phyloP scores from a whole-genome alignment of 2,797 vertebrate genomes.

The Pipistrellus pygmaeus region DNA sequence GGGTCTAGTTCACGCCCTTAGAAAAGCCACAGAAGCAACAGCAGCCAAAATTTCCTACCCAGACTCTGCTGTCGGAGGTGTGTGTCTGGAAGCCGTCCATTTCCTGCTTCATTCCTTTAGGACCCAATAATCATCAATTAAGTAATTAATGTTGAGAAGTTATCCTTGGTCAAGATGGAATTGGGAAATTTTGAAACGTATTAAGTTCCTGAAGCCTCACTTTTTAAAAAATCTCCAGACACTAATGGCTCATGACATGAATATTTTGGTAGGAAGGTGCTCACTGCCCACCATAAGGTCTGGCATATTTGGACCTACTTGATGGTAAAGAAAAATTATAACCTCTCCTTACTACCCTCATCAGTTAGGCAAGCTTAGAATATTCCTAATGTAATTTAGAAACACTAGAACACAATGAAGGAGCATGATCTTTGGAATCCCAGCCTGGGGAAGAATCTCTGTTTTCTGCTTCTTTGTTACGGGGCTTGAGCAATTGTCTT shows the following conservation, averaged over 20 bases:
- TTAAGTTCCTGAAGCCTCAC: not conserved
- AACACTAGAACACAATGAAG: not conserved
- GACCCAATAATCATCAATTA: not conserved
- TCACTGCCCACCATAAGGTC: not conserved
- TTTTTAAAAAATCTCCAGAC: not conserved
- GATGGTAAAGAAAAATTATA: not conserved
- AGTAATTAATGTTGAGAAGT: not conserved
- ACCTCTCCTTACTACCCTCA: not conserved
- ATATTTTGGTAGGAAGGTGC: not conserved
- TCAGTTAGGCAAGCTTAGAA: not conserved
- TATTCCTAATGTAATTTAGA: not conserved
- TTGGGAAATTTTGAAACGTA: not conserved
- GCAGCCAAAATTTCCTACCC: not conserved
- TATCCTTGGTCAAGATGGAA: not conserved
- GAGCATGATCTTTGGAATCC: not conserved
- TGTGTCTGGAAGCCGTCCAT: rapidly evolving
- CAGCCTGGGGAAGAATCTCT: not conserved
- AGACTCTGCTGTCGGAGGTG: not conserved
- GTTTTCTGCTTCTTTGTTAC: not conserved
- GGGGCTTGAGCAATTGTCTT: not conserved
- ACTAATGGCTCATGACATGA: not conserved
- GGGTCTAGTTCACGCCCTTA: not conserved
- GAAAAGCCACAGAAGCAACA: not conserved
- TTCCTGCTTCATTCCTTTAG: rapidly evolving
- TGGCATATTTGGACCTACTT: not conserved